These are phyloP conservation scores for Drosophila parthenogenetica DNA, from an alignment of 2,888 invertebrate genomes.

Conservation along the genomic window DNA sequence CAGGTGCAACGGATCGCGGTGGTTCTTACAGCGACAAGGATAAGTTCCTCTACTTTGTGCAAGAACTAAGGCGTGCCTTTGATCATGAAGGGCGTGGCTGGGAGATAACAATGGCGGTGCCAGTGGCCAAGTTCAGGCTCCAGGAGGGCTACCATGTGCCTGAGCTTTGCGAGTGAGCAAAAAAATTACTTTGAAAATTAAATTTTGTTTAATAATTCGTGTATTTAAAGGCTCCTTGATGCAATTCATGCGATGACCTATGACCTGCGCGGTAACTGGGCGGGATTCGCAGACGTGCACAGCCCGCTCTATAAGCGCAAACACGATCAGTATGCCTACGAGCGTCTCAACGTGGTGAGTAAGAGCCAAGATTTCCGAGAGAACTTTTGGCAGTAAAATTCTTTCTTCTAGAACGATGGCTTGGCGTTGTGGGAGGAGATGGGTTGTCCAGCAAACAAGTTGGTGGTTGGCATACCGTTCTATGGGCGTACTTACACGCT, in stretches of 20 bases:
- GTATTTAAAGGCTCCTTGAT: constrained; percentile 88
- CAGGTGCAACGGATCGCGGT: constrained; percentile 94
- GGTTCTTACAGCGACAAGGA: constrained; percentile 94
- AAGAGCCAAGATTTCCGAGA: neutral
- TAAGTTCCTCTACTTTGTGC: constrained; percentile 92
- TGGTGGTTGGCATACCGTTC: constrained; percentile 95
- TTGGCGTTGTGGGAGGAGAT: constrained; percentile 94
- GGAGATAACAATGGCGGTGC: constrained; percentile 96
- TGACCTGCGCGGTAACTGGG: constrained; percentile 95
- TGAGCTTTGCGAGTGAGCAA: constrained; percentile 92
- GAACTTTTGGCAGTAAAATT: neutral
- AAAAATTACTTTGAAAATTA: too few species aligned
- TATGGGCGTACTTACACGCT: constrained; percentile 95
- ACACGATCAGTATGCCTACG: constrained; percentile 95
- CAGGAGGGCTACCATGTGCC: constrained; percentile 96
- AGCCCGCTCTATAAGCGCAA: constrained; percentile 94
- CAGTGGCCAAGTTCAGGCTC: constrained; percentile 93
- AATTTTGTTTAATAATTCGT: too few species aligned
- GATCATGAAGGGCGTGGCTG: constrained; percentile 90
- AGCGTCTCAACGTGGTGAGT: constrained; percentile 94
- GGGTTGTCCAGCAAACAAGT: constrained; percentile 94
- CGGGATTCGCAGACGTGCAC: constrained; percentile 95
- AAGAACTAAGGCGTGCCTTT: constrained; percentile 92
- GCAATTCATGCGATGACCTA: constrained; percentile 95
- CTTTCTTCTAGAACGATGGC: constrained; percentile 90